Percentiles rank a stretch among this genome's conserved stretches.
These are phyloP conservation scores for Halcyon malimbica DNA, from an alignment of 2,113 vertebrate species.

Conservation along the genomic window DNA sequence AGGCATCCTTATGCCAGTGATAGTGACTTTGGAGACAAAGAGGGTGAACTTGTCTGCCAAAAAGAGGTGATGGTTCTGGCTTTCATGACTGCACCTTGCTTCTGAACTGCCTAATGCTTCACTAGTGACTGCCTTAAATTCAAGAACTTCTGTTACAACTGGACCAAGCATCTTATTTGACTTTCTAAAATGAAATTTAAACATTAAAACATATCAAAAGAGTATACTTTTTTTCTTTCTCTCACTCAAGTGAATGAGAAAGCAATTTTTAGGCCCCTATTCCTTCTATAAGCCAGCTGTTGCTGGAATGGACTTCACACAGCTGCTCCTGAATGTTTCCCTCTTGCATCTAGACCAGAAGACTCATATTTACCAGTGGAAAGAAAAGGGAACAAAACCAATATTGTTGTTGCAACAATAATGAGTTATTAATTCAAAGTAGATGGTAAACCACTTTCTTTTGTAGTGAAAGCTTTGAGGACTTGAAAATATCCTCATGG, in stretches of 20 bases:
- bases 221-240: background rate
- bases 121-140: background rate
- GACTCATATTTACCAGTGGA: background rate
- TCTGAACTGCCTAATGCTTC: background rate
- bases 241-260: background rate
- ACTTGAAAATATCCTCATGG: background rate
- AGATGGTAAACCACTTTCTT: background rate
- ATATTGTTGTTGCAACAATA: background rate
- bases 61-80: background rate
- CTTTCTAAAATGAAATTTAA: background rate
- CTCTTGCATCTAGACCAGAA: background rate
- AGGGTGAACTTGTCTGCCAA: background rate
- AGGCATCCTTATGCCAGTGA: background rate
- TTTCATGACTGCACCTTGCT: background rate
- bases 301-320: background rate
- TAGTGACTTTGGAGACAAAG: background rate
- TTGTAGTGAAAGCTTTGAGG: background rate
- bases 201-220: background rate
- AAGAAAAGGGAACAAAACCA: background rate
- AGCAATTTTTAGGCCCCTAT: background rate
- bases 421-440: background rate
- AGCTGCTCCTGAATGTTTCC: background rate
- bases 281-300: background rate
- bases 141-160: background rate
- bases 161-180: background rate